Evolutionary conservation across 2,888 invertebrate genomes (phyloP).

Genomic region (Papilio elwesi): DNA sequence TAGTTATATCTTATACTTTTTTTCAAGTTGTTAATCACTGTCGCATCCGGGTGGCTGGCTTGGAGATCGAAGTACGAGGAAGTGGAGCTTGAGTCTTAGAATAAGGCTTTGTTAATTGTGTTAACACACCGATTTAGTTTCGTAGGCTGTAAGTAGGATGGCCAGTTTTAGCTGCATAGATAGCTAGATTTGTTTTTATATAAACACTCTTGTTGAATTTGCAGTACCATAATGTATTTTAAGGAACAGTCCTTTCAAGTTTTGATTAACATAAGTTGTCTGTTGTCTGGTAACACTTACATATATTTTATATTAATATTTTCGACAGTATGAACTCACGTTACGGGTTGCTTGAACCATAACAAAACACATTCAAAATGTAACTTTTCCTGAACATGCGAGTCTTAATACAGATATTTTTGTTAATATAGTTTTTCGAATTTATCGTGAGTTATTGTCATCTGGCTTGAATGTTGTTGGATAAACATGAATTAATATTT

Average conservation of each 20-base stretch:
- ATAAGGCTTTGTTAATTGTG: background rate
- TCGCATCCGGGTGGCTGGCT: constrained; percentile 63
- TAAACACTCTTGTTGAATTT: no score
- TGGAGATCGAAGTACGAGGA: constrained; percentile 71
- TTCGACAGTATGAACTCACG: no score
- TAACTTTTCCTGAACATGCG: no score
- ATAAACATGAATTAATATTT: background rate
- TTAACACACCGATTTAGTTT: background rate
- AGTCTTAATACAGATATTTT: background rate
- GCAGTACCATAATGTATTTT: no score
- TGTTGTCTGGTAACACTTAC: no score
- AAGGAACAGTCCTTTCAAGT: no score
- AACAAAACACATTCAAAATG: no score
- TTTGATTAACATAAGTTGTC: no score
- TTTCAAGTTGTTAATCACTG: constrained; percentile 60
- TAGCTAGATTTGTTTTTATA: no score
- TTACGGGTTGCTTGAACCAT: no score
- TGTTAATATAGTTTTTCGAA: background rate
- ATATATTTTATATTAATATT: no score
- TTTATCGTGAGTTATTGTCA: background rate
- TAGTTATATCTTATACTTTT: constrained; percentile 12
- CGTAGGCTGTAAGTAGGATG: background rate
- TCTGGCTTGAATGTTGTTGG: background rate
- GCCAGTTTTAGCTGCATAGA: no score
- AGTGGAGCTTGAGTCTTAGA: constrained; percentile 70